Percentiles rank a stretch among this genome's conserved stretches.
Conservation (phyloP, 2,888 invertebrate species). For the Ichneumoninae sp. region DNA sequence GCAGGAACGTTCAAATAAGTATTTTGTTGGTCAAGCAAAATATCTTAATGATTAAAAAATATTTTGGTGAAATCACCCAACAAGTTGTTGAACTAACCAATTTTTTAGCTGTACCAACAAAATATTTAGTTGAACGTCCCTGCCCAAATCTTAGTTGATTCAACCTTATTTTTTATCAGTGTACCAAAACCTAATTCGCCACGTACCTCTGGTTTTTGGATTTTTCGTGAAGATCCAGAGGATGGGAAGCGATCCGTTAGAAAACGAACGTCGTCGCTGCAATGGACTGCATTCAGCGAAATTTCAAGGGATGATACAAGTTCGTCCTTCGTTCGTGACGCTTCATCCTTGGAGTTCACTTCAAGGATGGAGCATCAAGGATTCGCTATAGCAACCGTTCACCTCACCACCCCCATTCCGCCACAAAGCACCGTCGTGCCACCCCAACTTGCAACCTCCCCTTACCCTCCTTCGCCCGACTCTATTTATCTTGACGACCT, state of each 20-base stretch:
- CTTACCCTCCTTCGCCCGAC: constrained; percentile 30
- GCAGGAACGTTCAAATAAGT: too few relatives aligned
- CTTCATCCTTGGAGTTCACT: constrained; percentile 19
- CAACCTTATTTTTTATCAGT: too few relatives aligned
- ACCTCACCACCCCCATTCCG: not conserved
- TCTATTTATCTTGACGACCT: constrained; percentile 65
- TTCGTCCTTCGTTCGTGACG: constrained; percentile 5
- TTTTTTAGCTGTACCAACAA: too few relatives aligned
- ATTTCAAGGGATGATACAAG: constrained; percentile 42
- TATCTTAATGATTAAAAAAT: too few relatives aligned
- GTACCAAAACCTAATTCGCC: too few relatives aligned
- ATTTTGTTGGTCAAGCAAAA: too few relatives aligned
- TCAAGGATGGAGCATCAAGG: constrained; percentile 31
- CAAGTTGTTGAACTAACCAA: too few relatives aligned
- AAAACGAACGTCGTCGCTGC: not conserved
- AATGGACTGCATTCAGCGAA: not conserved
- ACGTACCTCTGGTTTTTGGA: too few relatives aligned
- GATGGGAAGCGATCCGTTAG: not conserved
- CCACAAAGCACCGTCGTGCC: constrained; percentile 8
- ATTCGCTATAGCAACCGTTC: not conserved
- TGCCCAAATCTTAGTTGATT: too few relatives aligned
- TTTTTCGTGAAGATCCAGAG: not conserved
- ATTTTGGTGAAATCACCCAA: too few relatives aligned
- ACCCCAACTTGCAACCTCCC: constrained; percentile 11
- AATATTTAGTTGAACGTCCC: too few relatives aligned